Conservation (phyloP, 2,797 vertebrate genomes). For the Siniperca undulata region DNA sequence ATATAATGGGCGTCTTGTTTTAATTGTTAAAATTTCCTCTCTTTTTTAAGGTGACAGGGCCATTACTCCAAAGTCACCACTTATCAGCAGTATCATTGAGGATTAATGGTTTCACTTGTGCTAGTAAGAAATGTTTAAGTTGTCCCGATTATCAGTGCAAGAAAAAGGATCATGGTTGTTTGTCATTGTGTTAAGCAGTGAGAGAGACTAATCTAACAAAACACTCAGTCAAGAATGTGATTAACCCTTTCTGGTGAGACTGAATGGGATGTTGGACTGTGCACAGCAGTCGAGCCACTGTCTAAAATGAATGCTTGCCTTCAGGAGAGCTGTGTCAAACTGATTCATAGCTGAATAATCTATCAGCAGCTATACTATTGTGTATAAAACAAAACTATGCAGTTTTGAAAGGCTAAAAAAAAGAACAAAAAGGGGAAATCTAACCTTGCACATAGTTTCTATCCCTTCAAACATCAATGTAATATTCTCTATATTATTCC, state of each 20-base stretch:
- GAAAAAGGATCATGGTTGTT: slow-evolving; percentile 99
- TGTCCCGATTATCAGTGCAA: slow-evolving; percentile 98
- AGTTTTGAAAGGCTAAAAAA: not conserved
- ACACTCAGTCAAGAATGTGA: slow-evolving; percentile 85
- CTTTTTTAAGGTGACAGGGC: slow-evolving; percentile 92
- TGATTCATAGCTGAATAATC: slow-evolving; percentile 28
- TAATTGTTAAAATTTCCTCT: slow-evolving; percentile 97
- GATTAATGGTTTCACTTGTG: slow-evolving; percentile 99
- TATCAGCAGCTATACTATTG: slow-evolving; percentile 12
- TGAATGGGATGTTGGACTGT: slow-evolving; percentile 63
- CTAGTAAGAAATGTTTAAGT: slow-evolving; percentile 98
- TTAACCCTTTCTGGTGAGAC: slow-evolving; percentile 91
- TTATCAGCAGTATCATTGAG: slow-evolving; percentile 97
- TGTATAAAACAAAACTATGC: not conserved
- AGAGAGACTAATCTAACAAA: slow-evolving; percentile 93
- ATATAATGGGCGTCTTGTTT: slow-evolving; percentile 97
- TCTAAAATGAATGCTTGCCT: slow-evolving; percentile 43
- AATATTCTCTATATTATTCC: slow-evolving; percentile 12
- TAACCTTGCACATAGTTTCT: not conserved
- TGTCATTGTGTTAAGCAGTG: slow-evolving; percentile 95
- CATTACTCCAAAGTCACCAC: slow-evolving; percentile 98
- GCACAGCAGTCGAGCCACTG: slow-evolving; percentile 48
- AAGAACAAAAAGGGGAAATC: not conserved
- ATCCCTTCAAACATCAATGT: slow-evolving; percentile 3
- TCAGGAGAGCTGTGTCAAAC: slow-evolving; percentile 37